These are phyloP conservation scores for Chondrilla cf. caribensis DNA, from an alignment of 37 sponge, comb jelly and placozoan genomes.

Conservation along the genomic window DNA sequence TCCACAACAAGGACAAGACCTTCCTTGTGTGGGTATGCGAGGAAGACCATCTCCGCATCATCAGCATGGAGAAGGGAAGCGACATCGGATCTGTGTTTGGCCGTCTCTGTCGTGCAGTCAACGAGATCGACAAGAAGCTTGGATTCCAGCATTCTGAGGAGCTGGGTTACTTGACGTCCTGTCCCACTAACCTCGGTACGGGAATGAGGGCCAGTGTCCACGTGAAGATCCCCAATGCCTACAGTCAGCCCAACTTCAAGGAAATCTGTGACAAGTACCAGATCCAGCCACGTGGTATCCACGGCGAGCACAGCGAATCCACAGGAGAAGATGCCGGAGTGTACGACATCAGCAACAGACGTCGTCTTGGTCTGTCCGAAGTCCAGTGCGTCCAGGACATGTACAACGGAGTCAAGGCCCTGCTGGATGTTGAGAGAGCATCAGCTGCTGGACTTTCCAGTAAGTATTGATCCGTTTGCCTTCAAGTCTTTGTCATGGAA, in stretches of 20 bases:
- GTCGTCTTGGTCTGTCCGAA: conserved; percentile 83
- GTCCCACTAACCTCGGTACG: conserved; percentile 94
- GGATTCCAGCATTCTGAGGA: conserved; percentile 73
- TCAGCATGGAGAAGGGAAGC: conserved; percentile 94
- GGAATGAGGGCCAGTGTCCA: conserved; percentile 85
- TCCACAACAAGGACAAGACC: conserved; percentile 73
- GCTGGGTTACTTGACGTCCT: conserved; percentile 80
- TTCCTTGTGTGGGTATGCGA: conserved; percentile 91
- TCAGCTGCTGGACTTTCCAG: not conserved
- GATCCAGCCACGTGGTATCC: conserved; percentile 83
- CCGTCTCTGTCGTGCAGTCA: conserved; percentile 61
- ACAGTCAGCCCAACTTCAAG: conserved; percentile 39
- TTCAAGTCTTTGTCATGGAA: not conserved
- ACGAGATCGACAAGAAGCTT: conserved; percentile 55
- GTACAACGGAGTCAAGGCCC: conserved; percentile 69
- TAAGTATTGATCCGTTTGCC: not conserved
- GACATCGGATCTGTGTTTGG: conserved; percentile 80
- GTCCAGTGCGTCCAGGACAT: conserved; percentile 80
- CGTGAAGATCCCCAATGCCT: conserved; percentile 70
- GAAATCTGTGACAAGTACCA: conserved; percentile 54
- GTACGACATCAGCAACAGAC: conserved; percentile 82
- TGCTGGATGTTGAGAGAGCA: conserved; percentile 72
- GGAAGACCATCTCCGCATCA: conserved; percentile 90
- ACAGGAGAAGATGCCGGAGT: conserved; percentile 53
- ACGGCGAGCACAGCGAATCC: conserved; percentile 72